phyloP scores from a whole-genome alignment of 1,140 invertebrate genomes.

The Brachionus sp. region DNA sequence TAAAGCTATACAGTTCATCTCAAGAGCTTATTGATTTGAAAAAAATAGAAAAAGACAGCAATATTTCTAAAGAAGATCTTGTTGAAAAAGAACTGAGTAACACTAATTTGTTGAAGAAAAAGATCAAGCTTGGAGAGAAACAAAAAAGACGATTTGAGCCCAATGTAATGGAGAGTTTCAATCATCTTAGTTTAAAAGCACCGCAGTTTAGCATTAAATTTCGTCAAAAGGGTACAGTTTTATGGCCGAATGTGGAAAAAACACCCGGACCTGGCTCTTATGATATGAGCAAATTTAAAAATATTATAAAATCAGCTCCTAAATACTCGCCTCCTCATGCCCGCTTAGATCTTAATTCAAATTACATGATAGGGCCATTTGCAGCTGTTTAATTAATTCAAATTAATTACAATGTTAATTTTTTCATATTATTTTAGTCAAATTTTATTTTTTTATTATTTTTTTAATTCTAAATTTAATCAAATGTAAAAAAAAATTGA shows the following conservation, averaged over 20 bases:
- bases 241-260: conserved; percentile 24
- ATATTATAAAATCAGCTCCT: conserved; percentile 30
- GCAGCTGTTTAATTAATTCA: background rate
- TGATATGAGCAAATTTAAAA: conserved; percentile 31
- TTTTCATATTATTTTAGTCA: background rate
- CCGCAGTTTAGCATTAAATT: conserved; percentile 38
- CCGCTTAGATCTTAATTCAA: conserved; percentile 17
- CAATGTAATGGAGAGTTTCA: conserved; percentile 31
- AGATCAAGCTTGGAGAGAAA: background rate
- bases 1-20: background rate
- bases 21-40: background rate
- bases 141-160: background rate
- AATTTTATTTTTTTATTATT: background rate
- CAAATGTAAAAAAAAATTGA: too few species aligned
- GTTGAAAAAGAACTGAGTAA: background rate
- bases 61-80: background rate
- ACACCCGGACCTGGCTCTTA: conserved; percentile 32
- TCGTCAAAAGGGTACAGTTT: conserved; percentile 10
- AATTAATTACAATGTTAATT: background rate
- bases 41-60: background rate
- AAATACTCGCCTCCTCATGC: conserved; percentile 18
- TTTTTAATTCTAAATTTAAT: background rate
- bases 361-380: background rate
- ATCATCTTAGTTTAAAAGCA: conserved; percentile 22
- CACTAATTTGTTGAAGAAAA: background rate